phyloP scores from a whole-genome alignment of 2,797 vertebrate genomes.

The Neosilurus mollespiculum region DNA sequence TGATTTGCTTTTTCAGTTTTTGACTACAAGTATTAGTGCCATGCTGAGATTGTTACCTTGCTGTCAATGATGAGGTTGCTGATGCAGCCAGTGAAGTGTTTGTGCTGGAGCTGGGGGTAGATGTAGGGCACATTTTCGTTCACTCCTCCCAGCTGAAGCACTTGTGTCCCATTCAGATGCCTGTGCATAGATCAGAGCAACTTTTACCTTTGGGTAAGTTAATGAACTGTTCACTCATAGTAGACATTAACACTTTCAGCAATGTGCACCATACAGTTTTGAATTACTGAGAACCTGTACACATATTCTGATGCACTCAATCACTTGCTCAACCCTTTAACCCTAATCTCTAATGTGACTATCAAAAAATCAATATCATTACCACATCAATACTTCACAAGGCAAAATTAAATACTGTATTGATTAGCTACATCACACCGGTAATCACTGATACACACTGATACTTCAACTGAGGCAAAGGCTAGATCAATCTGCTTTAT shows the following conservation, averaged over 20 bases:
- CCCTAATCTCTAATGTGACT: conserved; percentile 40
- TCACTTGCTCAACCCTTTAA: conserved; percentile 43
- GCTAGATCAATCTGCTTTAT: background rate
- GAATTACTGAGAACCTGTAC: conserved; percentile 18
- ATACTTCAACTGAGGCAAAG: background rate
- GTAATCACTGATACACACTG: conserved; percentile 8
- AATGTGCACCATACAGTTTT: background rate
- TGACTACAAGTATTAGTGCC: background rate
- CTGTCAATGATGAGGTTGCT: conserved; percentile 85
- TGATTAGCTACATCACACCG: conserved; percentile 10
- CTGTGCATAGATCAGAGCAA: conserved; percentile 61
- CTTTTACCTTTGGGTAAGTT: background rate
- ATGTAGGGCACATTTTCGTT: conserved; percentile 83
- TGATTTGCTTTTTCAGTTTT: background rate
- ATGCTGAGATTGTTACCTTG: conserved; percentile 72
- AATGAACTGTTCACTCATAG: conserved; percentile 22
- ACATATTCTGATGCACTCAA: conserved; percentile 22
- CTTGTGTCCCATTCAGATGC: conserved; percentile 80
- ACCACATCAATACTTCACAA: conserved; percentile 38
- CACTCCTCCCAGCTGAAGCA: conserved; percentile 86
- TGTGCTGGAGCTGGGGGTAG: conserved; percentile 82
- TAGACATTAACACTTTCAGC: background rate
- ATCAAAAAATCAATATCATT: conserved; percentile 37
- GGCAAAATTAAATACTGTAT: conserved; percentile 36
- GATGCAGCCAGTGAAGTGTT: conserved; percentile 87